These are phyloP conservation scores for Falcunculus frontatus DNA, from an alignment of 2,113 vertebrate genomes.

Conservation along the genomic window DNA sequence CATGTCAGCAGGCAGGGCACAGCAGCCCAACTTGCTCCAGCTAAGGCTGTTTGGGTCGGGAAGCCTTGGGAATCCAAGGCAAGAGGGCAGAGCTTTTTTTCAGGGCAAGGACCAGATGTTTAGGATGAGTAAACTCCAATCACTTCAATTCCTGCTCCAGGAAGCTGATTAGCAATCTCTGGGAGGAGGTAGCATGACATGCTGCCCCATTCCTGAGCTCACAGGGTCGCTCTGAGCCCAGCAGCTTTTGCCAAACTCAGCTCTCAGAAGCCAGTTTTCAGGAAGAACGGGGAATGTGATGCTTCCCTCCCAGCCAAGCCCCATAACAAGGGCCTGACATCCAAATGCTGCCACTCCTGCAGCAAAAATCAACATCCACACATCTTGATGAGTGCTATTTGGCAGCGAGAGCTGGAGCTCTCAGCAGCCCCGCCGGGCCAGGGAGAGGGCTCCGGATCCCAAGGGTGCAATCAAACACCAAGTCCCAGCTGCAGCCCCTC, in stretches of 20 bases:
- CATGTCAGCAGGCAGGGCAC: background rate
- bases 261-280: background rate
- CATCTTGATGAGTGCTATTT: background rate
- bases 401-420: background rate
- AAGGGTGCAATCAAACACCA: background rate
- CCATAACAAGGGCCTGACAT: background rate
- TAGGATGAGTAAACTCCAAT: background rate
- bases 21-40: background rate
- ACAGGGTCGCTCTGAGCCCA: background rate
- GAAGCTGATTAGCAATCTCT: background rate
- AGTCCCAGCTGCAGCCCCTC: constrained; percentile 3
- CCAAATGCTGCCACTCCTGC: background rate
- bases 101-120: background rate
- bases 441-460: background rate
- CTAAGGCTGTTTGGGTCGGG: background rate
- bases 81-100: background rate
- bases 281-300: rapidly evolving
- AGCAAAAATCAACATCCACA: background rate
- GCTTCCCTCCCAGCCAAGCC: background rate
- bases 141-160: background rate
- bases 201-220: background rate
- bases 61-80: background rate
- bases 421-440: background rate
- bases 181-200: background rate
- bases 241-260: background rate